phyloP scores from a whole-genome alignment of 2,888 invertebrate species.

The Plebejus argus region DNA sequence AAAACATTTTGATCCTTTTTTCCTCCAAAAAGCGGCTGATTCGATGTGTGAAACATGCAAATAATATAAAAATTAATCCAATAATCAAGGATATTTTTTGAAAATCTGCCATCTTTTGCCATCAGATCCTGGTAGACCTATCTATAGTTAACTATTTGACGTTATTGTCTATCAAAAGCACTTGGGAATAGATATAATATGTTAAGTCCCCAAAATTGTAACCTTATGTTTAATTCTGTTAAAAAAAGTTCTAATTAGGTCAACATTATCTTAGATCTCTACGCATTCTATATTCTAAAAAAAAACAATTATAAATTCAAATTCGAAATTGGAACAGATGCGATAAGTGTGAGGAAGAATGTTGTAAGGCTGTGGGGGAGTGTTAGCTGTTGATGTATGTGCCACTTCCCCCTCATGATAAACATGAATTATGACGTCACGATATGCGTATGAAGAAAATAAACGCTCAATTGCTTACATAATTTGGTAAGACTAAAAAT shows the following conservation, averaged over 20 bases:
- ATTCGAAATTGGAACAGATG: neutral
- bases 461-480: neutral
- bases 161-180: too few species aligned
- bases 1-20: too few species aligned
- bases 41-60: too few species aligned
- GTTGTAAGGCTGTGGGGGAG: neutral
- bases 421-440: conserved; percentile 14
- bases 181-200: too few species aligned
- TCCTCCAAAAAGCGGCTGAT: too few species aligned
- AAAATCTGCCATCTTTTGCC: too few species aligned
- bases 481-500: too few species aligned
- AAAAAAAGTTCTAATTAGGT: neutral
- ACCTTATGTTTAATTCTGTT: neutral
- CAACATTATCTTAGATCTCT: neutral
- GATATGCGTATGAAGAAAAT: neutral
- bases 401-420: neutral
- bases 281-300: neutral
- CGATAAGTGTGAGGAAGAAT: conserved; percentile 1
- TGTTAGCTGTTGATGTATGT: neutral
- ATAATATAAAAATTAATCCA: too few species aligned
- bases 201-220: too few species aligned
- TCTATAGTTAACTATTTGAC: too few species aligned
- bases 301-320: neutral
- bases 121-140: too few species aligned
- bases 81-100: too few species aligned